A percentile compares a stretch with the other conserved stretches of the same genome.
Evolutionary conservation across 2,113 vertebrate species (phyloP).

Genomic region (Corvus hawaiiensis): DNA sequence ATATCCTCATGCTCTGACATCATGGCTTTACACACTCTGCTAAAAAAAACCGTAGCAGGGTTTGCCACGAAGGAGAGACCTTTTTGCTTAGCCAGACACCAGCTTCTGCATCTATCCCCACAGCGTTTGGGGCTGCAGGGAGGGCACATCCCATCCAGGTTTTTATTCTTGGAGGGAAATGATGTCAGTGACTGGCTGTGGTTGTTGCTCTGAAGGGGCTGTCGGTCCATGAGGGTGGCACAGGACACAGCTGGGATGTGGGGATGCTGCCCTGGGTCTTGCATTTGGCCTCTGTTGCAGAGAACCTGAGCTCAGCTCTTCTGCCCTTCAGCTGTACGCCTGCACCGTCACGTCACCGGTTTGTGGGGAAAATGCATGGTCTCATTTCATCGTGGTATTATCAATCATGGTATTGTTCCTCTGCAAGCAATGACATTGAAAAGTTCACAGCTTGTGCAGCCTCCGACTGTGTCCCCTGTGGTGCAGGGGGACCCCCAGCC

Average conservation of each 20-base stretch:
- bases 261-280: not conserved
- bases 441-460: not conserved
- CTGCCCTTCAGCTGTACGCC: not conserved
- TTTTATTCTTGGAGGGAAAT: not conserved
- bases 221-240: rapidly evolving
- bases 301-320: not conserved
- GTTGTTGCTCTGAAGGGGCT: not conserved
- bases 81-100: not conserved
- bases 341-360: not conserved
- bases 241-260: not conserved
- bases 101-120: not conserved
- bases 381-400: not conserved
- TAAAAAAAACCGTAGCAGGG: not conserved
- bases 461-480: not conserved
- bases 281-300: not conserved
- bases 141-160: not conserved
- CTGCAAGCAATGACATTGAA: not conserved
- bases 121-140: not conserved
- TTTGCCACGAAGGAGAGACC: not conserved
- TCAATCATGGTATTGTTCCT: not conserved
- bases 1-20: not conserved
- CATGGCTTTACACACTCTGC: not conserved
- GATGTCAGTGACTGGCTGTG: not conserved
- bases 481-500: not conserved
- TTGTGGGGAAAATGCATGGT: not conserved